Percentiles rank a stretch among this genome's conserved stretches.
These are phyloP conservation scores for Astreopora myriophthalma DNA, from an alignment of 64 coral and sea anemone genomes.

Conservation along the genomic window DNA sequence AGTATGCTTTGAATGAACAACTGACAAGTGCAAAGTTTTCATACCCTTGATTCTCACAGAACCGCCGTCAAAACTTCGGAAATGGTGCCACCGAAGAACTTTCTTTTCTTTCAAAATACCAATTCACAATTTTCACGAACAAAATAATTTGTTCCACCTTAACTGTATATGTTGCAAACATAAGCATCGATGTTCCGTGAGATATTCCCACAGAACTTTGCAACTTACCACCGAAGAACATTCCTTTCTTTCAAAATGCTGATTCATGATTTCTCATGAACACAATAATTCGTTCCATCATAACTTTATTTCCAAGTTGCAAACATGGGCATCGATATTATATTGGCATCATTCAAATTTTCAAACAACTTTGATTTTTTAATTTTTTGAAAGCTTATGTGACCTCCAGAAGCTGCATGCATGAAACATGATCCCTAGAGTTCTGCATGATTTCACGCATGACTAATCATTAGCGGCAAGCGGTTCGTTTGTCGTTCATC, in stretches of 20 bases:
- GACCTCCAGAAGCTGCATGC: background rate
- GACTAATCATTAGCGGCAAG: background rate
- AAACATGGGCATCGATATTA: background rate
- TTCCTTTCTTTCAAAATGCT: background rate
- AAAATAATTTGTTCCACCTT: background rate
- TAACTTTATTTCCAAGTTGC: background rate
- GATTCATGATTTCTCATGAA: background rate
- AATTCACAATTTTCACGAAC: background rate
- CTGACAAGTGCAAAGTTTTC: background rate
- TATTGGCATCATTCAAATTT: background rate
- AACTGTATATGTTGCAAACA: background rate
- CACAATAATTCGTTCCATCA: background rate
- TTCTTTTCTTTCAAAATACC: background rate
- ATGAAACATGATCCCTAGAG: background rate
- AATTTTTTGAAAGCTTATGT: background rate
- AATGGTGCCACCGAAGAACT: background rate
- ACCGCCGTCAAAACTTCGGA: background rate
- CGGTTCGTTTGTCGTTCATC: background rate
- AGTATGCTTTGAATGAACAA: background rate
- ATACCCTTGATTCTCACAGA: background rate
- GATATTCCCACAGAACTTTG: background rate
- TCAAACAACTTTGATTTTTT: background rate
- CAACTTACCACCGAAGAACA: background rate
- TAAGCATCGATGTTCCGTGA: background rate
- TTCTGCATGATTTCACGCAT: background rate